Evolutionary conservation across 1,140 invertebrate genomes (phyloP), one percentile per base, ranked within the genome.

Genomic region (Lithobius niger): DNA sequence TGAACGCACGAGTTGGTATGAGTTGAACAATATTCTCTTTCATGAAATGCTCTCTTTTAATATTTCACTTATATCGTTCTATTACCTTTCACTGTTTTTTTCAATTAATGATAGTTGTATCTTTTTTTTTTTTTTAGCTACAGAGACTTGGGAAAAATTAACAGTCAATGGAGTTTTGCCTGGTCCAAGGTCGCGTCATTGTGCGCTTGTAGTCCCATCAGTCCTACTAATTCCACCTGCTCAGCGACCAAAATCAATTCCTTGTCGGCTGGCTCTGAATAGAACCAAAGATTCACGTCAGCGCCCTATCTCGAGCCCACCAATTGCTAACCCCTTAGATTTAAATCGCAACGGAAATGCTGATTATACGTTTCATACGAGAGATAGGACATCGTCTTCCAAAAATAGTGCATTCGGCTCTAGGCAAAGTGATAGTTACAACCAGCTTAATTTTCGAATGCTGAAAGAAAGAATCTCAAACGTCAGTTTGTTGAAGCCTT

Each of bases 81-180:
- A n/a, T n/a, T n/a, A n/a, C n/a, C n/a, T n/a, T n/a, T n/a, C n/a
- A 55, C 43, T 25, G 18, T 47, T 54, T 47, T 52, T 28, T 45
- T 43, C 15, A 49, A 13, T 43, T 40, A 31, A 49, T 25, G 6
- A 45, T 59, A 49, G 31, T 55, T 27, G 49, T 53, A 56, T 47
- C n/a, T 42, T 50, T 57, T 47, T 59, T 15, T 55, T 25, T 58
- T 40, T 69, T 67, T 6, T 67, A 88, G 86, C 74, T 6, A 81
- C 79, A 1, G 83, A 87, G 68, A 77, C 74, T 0, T 89, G 86
- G 85, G 84, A 89, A 61, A 79, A 80, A 57, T 71, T 89, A 21
- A 65, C 72, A n/a, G 77, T 82, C 2, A 72, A 76, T 19, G 79
- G 82, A 3, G 72, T 79, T 10, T 80, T 80, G 66, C 86, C 86